These are phyloP conservation scores for Scophthalmus maximus DNA, from an alignment of 2,113 vertebrate species.

Conservation along the genomic window DNA sequence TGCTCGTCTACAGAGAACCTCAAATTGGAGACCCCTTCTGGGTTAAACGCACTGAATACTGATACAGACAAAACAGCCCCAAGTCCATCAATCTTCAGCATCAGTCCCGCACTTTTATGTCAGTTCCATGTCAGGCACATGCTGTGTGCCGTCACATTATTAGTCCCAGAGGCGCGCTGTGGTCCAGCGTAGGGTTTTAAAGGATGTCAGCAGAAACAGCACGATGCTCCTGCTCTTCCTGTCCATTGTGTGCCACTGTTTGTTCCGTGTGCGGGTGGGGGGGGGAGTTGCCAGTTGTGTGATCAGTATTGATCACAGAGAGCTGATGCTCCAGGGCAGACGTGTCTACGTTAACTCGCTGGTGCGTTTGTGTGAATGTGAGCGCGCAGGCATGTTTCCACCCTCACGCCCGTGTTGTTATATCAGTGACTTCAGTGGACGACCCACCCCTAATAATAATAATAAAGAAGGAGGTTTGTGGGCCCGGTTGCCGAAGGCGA, in stretches of 20 bases:
- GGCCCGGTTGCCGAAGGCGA: neutral
- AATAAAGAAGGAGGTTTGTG: neutral
- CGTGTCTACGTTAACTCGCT: conserved; percentile 37
- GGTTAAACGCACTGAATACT: neutral
- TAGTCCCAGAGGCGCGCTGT: neutral
- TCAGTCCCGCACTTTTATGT: neutral
- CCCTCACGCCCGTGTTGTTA: neutral
- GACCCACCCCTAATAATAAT: conserved; percentile 22
- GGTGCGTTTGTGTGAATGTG: neutral
- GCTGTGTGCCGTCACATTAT: neutral
- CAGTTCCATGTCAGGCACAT: neutral
- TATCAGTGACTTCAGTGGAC: conserved; percentile 1
- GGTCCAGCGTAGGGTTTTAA: neutral
- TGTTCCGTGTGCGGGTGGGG: conserved; percentile 4
- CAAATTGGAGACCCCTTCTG: neutral
- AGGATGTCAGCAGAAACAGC: conserved; percentile 1
- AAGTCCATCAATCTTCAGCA: neutral
- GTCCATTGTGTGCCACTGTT: conserved; percentile 17
- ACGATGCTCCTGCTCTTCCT: neutral
- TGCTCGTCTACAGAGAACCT: neutral
- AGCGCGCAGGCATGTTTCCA: neutral
- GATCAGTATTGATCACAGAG: conserved; percentile 64
- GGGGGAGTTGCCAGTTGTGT: conserved; percentile 23
- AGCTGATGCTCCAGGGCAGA: conserved; percentile 38
- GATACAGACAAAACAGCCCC: neutral